Base-by-base conservation (phyloP, 1,140 invertebrate species). In the Trachymyrmex cornetzi region DNA sequence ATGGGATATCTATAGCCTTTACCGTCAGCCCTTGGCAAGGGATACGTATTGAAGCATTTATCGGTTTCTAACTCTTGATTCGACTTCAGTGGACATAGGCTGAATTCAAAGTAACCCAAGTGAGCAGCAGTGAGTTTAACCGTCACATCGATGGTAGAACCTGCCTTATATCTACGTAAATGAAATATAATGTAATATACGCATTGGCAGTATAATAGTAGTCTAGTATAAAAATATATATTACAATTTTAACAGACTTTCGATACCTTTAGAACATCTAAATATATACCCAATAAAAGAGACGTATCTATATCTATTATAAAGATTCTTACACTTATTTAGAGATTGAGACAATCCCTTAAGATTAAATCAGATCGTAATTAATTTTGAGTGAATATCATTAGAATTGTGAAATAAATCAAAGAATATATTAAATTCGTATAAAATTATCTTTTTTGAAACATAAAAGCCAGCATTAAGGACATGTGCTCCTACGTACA, bases 81-180 rank as follows among this genome's bases (percentile, higher is more conserved):
- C 12, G 87, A 30, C 24, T 94, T 91, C 55, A 96, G 90, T 24
- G 95, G 94, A 82, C 97, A 97, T 3, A 97, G 63, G 7, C 96
- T 88, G 91, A 96, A 97, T 84, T 93, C 91, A 80, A 97, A 97
- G 74, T 94, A 92, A 3, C 96, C 98, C 87, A 95, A 95, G 92
- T 98, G 98, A 90, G 96, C 96, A 14, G 96, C 95, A 19, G 96
- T 96, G 55, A 97, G 90, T 63, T 94, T 91, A 3, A 96, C 93
- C 3, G 75, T 89, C 0, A 95, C 94, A 16, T 91, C 89, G 61
- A 96, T 95, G 0, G 93, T 88, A 22, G 92, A 67, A 2, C 94
- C 92, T 38, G 89, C 77, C 72, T 71, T 94, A 87, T 92, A 96
- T 88, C 87, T 91, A 24, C 1, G 3, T 38, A 9, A n/a, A 57